Evolutionary conservation across 2,888 invertebrate species (phyloP), one percentile per base, ranked within the genome.

Genomic region (Slavum lentiscoides): DNA sequence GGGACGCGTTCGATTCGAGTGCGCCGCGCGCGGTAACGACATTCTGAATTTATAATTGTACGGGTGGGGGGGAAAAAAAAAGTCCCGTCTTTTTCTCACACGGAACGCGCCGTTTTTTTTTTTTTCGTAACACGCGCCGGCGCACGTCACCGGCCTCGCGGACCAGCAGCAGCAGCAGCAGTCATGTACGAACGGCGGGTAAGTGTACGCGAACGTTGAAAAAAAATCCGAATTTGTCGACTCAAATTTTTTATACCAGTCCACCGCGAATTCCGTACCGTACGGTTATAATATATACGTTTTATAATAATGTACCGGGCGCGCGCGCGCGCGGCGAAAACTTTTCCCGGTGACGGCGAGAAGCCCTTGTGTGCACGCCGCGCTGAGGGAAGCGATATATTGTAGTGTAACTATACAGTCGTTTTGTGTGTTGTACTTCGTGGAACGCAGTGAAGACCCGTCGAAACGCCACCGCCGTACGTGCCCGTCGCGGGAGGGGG

Each of bases 291-390:
- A 53, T 53, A 15, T 53, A 15, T 53, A 15, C 59, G 59, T 59
- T 58, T 11, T 19, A 39, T 39, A 70, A 3, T 21, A 53, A 66
- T 75, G 58, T 66, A 66, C 66, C 74, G 74, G 7, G 43, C 43
- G 43, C 43, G 23, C 23, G 23, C 23, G 30, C 30, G 30, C 30
- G 30, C 30, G 30, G 30, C 5, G 13, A 55, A 75, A 75, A 58
- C 21, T 39, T 75, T 75, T 75, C 66, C 37, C 3, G 23, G 21
- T 30, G 59, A n/a, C 21, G 39, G 39, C 30, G 55, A 55, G 74
- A 64, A 66, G 66, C 74, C 64, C 62, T 39, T 55, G 23, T 66
- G 66, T 75, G 66, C 58, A 21, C 66, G 37, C 21, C 37, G n/a
- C 11, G 21, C 8, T 4, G 21, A 23, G 13, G 13, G 17, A 11